Base-by-base conservation (phyloP, 2,113 vertebrate genomes). In the Melanerpes aurifrons region DNA sequence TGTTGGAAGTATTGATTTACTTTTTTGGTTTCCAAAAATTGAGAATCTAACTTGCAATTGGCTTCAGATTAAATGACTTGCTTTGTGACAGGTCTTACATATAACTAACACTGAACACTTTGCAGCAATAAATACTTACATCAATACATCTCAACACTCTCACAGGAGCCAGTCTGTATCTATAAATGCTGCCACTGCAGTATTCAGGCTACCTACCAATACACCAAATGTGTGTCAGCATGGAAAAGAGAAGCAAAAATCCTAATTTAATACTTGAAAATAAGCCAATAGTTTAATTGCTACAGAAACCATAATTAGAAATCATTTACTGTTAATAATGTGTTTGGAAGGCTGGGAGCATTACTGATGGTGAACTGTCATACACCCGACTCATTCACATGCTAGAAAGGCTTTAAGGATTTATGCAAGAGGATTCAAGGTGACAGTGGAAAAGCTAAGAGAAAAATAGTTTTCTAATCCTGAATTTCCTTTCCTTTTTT, bases 301-400 rank as follows among this genome's bases (percentile, higher is more conserved):
- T 40, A 77, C 87, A 90, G 90, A 96, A 96, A 92, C 91, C 77
- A 90, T 95, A 97, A 97, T 97, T 96, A 96, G 91, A 94, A 92
- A 82, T 89, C 61, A 95, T 95, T 94, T 92, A 83, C 86, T 79
- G 86, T 67, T 96, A 76, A 63, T 81, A 90, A 91, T 87, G 69
- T 82, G 59, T 89, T 94, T 89, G 76, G 75, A 87, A 86, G 76
- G 83, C 80, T 89, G 70, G 72, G 72, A 82, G 92, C 67, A 89
- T 84, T 86, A 82, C 72, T 95, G 56, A 86, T 82, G 84, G 89
- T 90, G 82, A 87, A 82, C 95, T 78, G 40, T 92, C 91, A 92
- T 78, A 94, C 83, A 94, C 82, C 87, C 59, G 45, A 87, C 67
- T 96, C 85, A 97, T 97, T 96, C 75, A 75, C 45, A 94, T 94